Percentiles rank a stretch among this genome's conserved stretches.
These are phyloP conservation scores for Megaceryle maxima DNA, from an alignment of 2,113 vertebrate genomes.

Conservation along the genomic window DNA sequence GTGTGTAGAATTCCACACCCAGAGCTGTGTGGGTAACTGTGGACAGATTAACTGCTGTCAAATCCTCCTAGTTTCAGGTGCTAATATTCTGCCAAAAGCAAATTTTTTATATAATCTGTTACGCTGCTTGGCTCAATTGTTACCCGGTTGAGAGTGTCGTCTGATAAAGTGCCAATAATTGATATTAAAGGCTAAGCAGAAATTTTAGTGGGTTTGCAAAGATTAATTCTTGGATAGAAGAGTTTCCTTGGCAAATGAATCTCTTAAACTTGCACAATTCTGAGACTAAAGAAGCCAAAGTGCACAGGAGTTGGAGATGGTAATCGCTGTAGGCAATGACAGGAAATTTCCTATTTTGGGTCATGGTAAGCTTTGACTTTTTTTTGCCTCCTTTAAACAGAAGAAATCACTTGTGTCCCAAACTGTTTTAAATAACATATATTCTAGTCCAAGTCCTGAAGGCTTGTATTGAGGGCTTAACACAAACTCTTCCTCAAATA, in stretches of 20 bases:
- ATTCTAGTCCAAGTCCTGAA: background rate
- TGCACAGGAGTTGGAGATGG: accelerated
- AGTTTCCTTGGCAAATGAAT: background rate
- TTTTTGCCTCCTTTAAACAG: background rate
- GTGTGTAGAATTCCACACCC: background rate
- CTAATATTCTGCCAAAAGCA: background rate
- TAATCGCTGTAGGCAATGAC: background rate
- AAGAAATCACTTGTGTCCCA: background rate
- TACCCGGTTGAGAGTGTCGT: background rate
- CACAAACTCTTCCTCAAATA: background rate
- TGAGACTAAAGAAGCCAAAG: background rate
- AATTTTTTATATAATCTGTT: background rate
- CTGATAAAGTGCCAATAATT: background rate
- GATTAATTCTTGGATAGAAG: background rate
- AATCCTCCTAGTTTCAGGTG: background rate
- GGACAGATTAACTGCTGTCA: background rate
- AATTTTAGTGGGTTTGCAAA: background rate
- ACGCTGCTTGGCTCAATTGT: background rate
- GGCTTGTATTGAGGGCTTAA: background rate
- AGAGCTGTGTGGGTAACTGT: background rate
- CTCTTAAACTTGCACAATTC: background rate
- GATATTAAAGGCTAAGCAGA: background rate
- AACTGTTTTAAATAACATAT: background rate
- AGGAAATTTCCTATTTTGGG: background rate
- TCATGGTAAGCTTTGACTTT: background rate